Conservation (phyloP, 2,113 vertebrate species). For the Melanerpes formicivorus region DNA sequence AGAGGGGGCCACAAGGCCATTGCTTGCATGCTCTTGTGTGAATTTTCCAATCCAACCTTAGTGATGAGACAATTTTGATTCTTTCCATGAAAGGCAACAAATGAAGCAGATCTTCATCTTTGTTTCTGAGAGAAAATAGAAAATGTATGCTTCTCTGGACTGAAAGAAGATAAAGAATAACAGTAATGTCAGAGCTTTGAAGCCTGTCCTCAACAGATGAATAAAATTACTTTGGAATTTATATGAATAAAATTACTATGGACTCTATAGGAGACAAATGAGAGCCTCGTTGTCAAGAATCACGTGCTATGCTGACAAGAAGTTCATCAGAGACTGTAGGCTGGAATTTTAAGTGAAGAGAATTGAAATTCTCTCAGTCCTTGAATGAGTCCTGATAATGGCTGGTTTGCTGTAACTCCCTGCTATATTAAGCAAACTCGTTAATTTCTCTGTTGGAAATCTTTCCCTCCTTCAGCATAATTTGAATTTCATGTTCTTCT, state of each 20-base stretch:
- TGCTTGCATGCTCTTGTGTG: neutral
- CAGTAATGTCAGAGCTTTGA: neutral
- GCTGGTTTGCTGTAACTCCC: neutral
- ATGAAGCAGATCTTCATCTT: slow-evolving; percentile 23
- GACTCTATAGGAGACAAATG: neutral
- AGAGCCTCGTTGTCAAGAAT: neutral
- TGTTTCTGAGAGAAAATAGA: slow-evolving; percentile 17
- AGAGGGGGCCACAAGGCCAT: neutral
- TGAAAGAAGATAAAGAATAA: slow-evolving; percentile 6
- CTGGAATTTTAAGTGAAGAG: slow-evolving; percentile 31
- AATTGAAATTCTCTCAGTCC: neutral
- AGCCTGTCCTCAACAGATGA: neutral
- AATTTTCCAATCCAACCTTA: neutral
- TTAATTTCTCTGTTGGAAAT: neutral
- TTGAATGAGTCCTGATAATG: neutral
- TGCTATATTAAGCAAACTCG: slow-evolving; percentile 9
- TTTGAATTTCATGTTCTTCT: slow-evolving; percentile 21
- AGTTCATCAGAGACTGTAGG: neutral
- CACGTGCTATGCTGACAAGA: neutral
- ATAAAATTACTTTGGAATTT: neutral
- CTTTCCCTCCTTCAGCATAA: neutral
- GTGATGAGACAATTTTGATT: neutral
- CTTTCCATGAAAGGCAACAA: neutral
- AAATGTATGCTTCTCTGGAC: neutral
- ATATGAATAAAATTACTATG: neutral